A percentile compares a stretch with the other conserved stretches of the same genome.
Conservation (phyloP, 2,797 vertebrate species). For the Pangasius larnaudii region DNA sequence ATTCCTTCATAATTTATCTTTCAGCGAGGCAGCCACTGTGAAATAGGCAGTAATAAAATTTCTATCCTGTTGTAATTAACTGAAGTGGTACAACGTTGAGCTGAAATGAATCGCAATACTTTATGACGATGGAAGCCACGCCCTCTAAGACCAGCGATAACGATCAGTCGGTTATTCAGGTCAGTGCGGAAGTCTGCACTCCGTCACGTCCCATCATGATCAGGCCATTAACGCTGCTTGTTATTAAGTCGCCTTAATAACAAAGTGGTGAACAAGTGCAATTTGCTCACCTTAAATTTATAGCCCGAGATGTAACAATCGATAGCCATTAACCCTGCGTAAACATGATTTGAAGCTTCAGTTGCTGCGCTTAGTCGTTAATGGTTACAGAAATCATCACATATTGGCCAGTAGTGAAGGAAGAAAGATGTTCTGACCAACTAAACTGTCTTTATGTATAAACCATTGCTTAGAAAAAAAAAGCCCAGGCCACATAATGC, state of each 20-base stretch:
- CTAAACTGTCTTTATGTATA: not conserved
- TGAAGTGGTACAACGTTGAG: not conserved
- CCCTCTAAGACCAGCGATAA: not conserved
- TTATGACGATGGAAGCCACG: not conserved
- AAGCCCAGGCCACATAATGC: not conserved
- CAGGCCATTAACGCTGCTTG: not conserved
- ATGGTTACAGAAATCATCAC: not conserved
- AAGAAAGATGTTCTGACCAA: not conserved
- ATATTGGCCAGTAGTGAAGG: not conserved
- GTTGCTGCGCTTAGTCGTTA: not conserved
- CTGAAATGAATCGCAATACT: not conserved
- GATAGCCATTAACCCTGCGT: not conserved
- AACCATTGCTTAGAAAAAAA: not conserved
- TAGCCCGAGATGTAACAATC: not conserved
- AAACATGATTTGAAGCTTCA: constrained; percentile 30
- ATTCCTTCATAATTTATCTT: constrained; percentile 47
- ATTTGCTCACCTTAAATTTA: not conserved
- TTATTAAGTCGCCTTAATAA: not conserved
- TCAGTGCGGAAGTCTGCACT: not conserved
- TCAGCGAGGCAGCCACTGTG: constrained; percentile 59
- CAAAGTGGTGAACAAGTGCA: not conserved
- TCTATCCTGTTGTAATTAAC: not conserved
- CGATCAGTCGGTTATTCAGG: not conserved
- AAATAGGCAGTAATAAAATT: constrained; percentile 63
- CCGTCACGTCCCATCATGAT: no score